Base-by-base conservation (phyloP, 2,888 invertebrate species). In the Agapetus fuscipes region DNA sequence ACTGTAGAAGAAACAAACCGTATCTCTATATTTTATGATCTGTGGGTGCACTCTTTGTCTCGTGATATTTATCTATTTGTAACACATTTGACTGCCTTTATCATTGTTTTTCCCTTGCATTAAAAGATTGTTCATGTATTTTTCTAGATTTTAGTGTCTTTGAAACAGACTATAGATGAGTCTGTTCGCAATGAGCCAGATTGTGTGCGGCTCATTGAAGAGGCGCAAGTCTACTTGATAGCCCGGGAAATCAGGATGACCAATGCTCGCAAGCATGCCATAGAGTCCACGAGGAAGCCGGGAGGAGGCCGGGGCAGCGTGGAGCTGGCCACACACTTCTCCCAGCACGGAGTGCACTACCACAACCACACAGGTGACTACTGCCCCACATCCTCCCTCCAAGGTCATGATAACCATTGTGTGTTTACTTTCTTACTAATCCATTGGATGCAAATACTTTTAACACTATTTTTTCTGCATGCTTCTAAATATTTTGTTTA, bases 121-220 rank as follows among this genome's bases (percentile, higher is more conserved):
- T n/a, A n/a, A n/a, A 11, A 24, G 20, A 16, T 13, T 6, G 41
- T 37, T 39, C 14, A 33, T 29, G 15, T 12, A 13, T 40, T 31
- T 26, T 6, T 38, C 17, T 56, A 70, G 67, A 66, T 68, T 13
- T 51, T 67, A 9, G 60, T 57, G 46, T 62, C 62, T 33, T 48
- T 94, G 31, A 88, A 89, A 53, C 86, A 89, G 50, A 85, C 86
- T 61, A 78, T 94, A 33, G 95, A 96, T 58, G 81, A 83, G 44
- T 73, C 81, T 54, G 71, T 87, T 48, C 71, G 59, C 1, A 72
- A 70, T 16, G 64, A 78, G 41, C 64, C 72, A 7, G 75, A 82
- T 54, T 62, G 66, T 1, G 57, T 71, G 16, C 76, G 78, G 50
- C 63, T 86, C 32, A 76, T 93, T 14, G 77, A 80, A 56, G 80